A percentile compares a stretch with the other conserved stretches of the same genome.
These are phyloP conservation scores for Asteroscopus sphinx DNA, from an alignment of 2,888 invertebrate species.

Conservation along the genomic window DNA sequence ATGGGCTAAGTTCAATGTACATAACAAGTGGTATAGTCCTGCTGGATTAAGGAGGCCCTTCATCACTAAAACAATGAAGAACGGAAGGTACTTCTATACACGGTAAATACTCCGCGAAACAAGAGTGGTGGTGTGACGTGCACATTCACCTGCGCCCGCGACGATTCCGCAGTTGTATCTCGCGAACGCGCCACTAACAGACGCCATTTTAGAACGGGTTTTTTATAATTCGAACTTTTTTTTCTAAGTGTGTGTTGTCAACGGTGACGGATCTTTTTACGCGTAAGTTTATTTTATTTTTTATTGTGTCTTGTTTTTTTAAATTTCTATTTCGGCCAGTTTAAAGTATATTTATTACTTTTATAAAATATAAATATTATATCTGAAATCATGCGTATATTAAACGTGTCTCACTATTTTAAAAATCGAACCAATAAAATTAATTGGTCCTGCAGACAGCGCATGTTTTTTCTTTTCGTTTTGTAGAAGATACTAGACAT, in stretches of 20 bases:
- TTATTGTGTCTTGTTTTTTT: slow-evolving; percentile 16
- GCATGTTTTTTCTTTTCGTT: slow-evolving; percentile 4
- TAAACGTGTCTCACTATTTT: not conserved
- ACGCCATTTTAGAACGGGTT: slow-evolving; percentile 70
- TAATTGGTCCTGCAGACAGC: not conserved
- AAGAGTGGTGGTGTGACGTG: slow-evolving; percentile 82
- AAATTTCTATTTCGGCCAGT: slow-evolving; percentile 4
- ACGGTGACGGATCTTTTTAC: slow-evolving; percentile 63
- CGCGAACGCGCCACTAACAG: slow-evolving; percentile 66
- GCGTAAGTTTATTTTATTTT: slow-evolving; percentile 56
- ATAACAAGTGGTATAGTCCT: slow-evolving; percentile 73
- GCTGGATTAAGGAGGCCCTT: slow-evolving; percentile 72
- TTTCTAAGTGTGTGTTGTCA: slow-evolving; percentile 75
- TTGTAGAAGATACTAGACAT: slow-evolving; percentile 26
- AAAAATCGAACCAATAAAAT: not conserved
- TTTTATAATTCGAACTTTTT: slow-evolving; percentile 61
- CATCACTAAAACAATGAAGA: slow-evolving; percentile 61
- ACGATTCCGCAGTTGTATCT: slow-evolving; percentile 80
- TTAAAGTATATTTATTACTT: not conserved
- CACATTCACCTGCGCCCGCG: slow-evolving; percentile 85
- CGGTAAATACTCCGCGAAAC: slow-evolving; percentile 76
- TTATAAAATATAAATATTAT: not conserved
- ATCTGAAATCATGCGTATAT: not conserved
- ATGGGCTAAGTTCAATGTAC: slow-evolving; percentile 87
- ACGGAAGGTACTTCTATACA: slow-evolving; percentile 68